Conservation (phyloP, 2,888 invertebrate species). For the Lasioglossum figueresi region DNA sequence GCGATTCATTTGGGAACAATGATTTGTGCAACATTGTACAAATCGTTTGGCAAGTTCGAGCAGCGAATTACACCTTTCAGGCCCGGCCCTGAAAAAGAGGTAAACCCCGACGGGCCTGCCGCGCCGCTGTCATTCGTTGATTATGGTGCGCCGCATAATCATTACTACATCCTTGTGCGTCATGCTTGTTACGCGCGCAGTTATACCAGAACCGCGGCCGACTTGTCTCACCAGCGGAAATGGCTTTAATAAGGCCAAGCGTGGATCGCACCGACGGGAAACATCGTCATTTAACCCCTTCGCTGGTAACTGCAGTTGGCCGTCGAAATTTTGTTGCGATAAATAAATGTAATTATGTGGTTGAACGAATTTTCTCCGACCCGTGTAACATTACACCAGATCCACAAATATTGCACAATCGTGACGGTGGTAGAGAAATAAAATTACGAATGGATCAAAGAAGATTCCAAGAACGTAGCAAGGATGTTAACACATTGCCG, state of each 20-base stretch:
- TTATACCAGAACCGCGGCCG: conserved; percentile 66
- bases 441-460: too few species aligned
- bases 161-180: conserved; percentile 74
- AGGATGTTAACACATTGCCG: too few species aligned
- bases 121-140: conserved; percentile 56
- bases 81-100: conserved; percentile 24
- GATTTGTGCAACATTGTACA: background rate
- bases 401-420: too few species aligned
- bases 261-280: background rate
- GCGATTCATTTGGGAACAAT: background rate
- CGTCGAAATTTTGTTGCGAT: conserved; percentile 4
- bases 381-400: too few species aligned
- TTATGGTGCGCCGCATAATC: conserved; percentile 68
- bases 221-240: conserved; percentile 63
- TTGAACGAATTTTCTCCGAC: too few species aligned
- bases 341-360: background rate
- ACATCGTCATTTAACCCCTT: background rate
- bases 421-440: too few species aligned
- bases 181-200: conserved; percentile 72
- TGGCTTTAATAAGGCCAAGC: conserved; percentile 43
- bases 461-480: too few species aligned
- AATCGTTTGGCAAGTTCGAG: conserved; percentile 15
- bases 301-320: background rate
- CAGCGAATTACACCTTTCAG: conserved; percentile 35
- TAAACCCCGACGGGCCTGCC: conserved; percentile 8